Base-by-base conservation (phyloP, 2,113 vertebrate species). In the Indicator maculatus region DNA sequence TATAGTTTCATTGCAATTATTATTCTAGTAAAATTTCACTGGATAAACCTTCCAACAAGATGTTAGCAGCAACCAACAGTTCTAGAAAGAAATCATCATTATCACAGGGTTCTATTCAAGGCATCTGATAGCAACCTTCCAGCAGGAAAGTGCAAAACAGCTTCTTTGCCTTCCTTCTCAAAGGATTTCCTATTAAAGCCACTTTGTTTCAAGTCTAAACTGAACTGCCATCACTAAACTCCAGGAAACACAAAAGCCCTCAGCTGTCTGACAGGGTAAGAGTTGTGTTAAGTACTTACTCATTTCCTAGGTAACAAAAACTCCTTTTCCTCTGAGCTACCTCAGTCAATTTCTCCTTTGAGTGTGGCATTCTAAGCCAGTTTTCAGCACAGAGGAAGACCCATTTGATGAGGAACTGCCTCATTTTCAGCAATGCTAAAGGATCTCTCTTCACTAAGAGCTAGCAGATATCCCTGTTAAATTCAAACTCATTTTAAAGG, bases 241-340 rank as follows among this genome's bases (percentile, higher is more conserved):
- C 61, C 9, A 75, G 53, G 47, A 60, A 94, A 86, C 41, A 89
- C n/a, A 88, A 89, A 95, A 89, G 82, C 33, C 28, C 58, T 83
- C 56, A 64, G 67, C 83, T 74, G 28, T 45, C 78, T 83, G 76
- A 75, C 31, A 55, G 1, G 55, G 8, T 71, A 95, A 47, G 61
- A 84, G 28, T 53, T 92, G 47, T 47, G 13, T 41, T 71, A 71
- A 83, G 73, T 83, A 86, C 65, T 88, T 80, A 28, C 33, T 58
- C 59, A 95, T 93, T 96, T 93, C 89, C 74, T 64, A 90, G 63
- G 80, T 82, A 92, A 92, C 66, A 89, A 88, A 60, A 82, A 4
- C 2, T 20, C 31, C 6, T 74, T 90, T 90, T 75, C 38, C 33
- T 66, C 45, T n/a, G 65, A 69, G 21, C 12, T 26, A 50, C 64